Evolutionary conservation across 2,113 vertebrate species (phyloP), one percentile per base, ranked within the genome.

Genomic region (Archilochus colubris): DNA sequence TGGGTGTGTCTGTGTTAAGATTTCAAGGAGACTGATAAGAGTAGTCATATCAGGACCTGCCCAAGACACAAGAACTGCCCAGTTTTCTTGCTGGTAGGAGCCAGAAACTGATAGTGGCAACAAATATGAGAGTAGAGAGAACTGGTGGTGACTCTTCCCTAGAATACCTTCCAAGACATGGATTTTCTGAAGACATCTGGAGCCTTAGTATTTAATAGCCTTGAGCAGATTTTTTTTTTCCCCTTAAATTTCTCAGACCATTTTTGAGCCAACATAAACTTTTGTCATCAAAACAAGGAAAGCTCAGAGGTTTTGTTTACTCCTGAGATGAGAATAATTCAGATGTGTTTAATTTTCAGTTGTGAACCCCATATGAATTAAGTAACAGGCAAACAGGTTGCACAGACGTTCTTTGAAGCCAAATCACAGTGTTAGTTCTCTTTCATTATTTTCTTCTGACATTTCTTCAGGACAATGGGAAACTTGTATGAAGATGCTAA

Each of bases 401-500:
- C 72, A 55, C 7, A 25, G 30, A 62, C 28, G 1, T 58, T 78
- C 57, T 94, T 38, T 75, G 58, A 73, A 78, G 64, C 14, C 7
- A 93, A 68, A 82, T 27, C 23, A 30, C 62, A 61, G 14, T 11
- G 6, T 69, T 83, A 33, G 3, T 43, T 7, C 30, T 69, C 31
- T 88, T 57, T 51, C 53, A 57, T 74, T 83, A 21, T 93, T 89
- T 93, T 85, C 36, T 78, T 78, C 40, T 72, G 20, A 70, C 5
- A 15, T 81, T 93, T 92, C 64, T 82, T 70, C 80, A 99, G 99
- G 98, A 96, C 98, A 33, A 96, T 98, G 97, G 95, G 97, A 59
- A 97, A 96, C 46, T 96, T 99, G 66, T 98, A 98, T 13, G 96
- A 97, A 93, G 97, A 99, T 57, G 87, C 97, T 79, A 94, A 98